These are phyloP conservation scores for Lithophane socia DNA, from an alignment of 2,888 invertebrate species.

Conservation along the genomic window DNA sequence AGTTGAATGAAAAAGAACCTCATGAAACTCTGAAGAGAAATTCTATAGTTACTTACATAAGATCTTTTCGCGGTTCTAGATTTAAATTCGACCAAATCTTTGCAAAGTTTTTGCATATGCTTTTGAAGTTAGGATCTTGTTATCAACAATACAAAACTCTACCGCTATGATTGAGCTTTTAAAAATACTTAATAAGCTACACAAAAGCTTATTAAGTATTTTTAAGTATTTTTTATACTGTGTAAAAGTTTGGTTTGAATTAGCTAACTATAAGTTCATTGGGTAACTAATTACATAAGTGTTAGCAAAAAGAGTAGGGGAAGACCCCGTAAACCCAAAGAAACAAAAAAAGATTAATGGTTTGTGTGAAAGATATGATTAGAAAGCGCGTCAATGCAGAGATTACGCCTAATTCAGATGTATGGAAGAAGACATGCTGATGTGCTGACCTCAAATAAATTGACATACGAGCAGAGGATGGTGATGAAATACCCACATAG, in stretches of 20 bases:
- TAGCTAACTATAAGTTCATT: neutral
- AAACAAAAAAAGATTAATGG: too few species aligned
- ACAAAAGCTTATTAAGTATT: too few species aligned
- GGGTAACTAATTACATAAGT: neutral
- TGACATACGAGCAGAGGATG: neutral
- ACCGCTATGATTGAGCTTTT: neutral
- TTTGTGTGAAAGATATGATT: neutral
- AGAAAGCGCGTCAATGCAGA: neutral
- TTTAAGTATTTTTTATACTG: too few species aligned
- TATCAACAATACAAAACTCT: too few species aligned
- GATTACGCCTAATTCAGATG: neutral
- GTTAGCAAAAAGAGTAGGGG: neutral
- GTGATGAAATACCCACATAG: neutral
- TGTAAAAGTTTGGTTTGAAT: neutral
- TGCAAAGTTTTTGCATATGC: neutral
- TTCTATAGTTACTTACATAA: constrained; percentile 14
- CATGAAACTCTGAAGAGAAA: constrained; percentile 9
- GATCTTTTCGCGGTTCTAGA: constrained; percentile 26
- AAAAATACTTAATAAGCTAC: neutral
- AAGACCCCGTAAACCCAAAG: neutral
- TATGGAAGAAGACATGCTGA: neutral
- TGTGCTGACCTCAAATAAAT: constrained; percentile 5
- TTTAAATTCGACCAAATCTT: constrained; percentile 30
- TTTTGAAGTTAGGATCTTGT: neutral
- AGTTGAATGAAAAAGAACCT: constrained; percentile 41